Conservation (phyloP, 2,797 vertebrate genomes). For the Pipistrellus kuhlii region DNA sequence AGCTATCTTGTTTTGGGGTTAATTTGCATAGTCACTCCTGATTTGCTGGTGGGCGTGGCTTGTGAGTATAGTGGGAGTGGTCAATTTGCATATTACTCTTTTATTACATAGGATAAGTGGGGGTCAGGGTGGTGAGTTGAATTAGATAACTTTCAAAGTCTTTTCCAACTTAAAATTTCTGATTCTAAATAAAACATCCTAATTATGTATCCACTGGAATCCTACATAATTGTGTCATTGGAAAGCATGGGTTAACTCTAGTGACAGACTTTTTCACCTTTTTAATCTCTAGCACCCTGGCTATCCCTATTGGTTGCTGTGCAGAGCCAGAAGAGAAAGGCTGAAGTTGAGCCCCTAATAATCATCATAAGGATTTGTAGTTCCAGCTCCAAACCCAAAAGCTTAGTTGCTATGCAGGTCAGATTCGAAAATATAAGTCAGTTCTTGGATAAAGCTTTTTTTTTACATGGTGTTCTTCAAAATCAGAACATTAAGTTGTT, state of each 20-base stretch:
- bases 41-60: no score
- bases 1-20: no score
- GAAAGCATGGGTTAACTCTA: not conserved
- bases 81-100: no score
- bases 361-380: not conserved
- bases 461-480: constrained; percentile 2
- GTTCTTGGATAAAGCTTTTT: not conserved
- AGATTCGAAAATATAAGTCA: not conserved
- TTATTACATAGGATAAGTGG: not conserved
- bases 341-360: not conserved
- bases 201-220: constrained; percentile 43
- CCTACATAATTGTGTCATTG: not conserved
- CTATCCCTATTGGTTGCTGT: not conserved
- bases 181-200: constrained; percentile 56
- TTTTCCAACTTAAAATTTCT: constrained; percentile 39
- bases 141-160: constrained; percentile 19
- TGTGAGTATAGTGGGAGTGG: no score
- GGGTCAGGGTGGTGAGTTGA: not conserved
- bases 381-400: constrained; percentile 40
- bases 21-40: no score
- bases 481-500: constrained; percentile 39
- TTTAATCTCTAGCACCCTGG: not conserved
- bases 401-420: not conserved
- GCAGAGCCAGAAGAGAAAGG: not conserved
- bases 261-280: not conserved